Evolutionary conservation across 2,113 vertebrate species (phyloP), one percentile per base, ranked within the genome.

Genomic region (Casuarius casuarius): DNA sequence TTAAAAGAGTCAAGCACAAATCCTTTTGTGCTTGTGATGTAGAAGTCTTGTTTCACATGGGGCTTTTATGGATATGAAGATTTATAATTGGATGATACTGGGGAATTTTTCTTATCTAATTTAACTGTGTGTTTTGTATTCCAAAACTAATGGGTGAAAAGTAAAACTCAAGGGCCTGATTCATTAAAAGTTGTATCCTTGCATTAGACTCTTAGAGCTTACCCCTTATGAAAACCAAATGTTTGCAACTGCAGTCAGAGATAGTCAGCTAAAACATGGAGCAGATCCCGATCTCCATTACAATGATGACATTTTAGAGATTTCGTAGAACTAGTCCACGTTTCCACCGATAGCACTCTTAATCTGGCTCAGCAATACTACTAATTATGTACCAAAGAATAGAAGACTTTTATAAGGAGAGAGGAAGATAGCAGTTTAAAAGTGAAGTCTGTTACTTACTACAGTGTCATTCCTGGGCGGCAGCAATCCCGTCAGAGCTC

Each of bases 71-170:
- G 80, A 52, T 92, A 58, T n/a, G 97, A 93, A 92, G 87, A 86
- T 93, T 92, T 95, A 42, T 90, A 96, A 95, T 87, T 95, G 92
- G 74, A 92, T 94, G 82, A 89, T 92, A 80, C 31, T 54, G 58
- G 49, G 58, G 62, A 89, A 75, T 92, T 92, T 61, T 79, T 83
- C 79, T 80, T 66, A 78, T 66, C 73, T 88, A 77, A 68, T 93
- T 86, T 95, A 79, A 66, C 80, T 44, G 29, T 96, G 94, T 93
- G 42, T 81, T 89, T 92, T 91, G 54, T 96, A 84, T 95, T 94
- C 83, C 81, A 92, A 93, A 95, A 92, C n/a, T 35, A 95, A 78
- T 73, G 48, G 22, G 77, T 83, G 80, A 68, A 68, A 70, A 92
- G 74, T 79, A 71, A 87, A 91, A 81, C 84, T 67, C 70, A 74